These are phyloP conservation scores for Mesorhabditis belari DNA, from an alignment of 2,888 invertebrate species.

Conservation along the genomic window DNA sequence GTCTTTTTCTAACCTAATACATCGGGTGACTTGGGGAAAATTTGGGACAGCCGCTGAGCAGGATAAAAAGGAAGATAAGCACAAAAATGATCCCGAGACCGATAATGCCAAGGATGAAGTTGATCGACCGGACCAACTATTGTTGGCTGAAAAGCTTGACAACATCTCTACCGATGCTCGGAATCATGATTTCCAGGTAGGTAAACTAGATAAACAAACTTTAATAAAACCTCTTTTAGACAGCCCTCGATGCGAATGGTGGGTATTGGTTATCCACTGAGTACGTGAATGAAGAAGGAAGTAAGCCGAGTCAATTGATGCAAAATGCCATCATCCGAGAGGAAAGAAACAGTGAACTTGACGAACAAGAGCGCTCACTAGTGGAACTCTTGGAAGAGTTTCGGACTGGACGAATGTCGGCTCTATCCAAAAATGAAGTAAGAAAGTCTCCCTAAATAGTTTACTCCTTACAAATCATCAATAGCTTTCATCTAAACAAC, in stretches of 20 bases:
- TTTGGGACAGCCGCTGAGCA: neutral
- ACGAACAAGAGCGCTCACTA: neutral
- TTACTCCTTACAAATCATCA: too few species aligned
- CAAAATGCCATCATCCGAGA: neutral
- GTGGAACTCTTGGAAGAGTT: neutral
- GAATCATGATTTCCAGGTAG: neutral
- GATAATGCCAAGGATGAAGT: neutral
- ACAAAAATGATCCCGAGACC: neutral
- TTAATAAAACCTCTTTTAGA: too few species aligned
- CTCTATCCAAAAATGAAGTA: too few species aligned
- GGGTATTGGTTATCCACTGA: neutral
- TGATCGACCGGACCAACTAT: neutral
- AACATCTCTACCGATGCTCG: neutral
- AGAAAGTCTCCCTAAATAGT: too few species aligned
- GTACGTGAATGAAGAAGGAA: neutral
- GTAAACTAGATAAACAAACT: too few species aligned
- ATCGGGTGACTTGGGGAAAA: conserved; percentile 21
- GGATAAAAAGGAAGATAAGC: neutral
- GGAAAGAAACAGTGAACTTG: neutral
- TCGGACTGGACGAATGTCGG: neutral
- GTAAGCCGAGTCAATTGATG: neutral
- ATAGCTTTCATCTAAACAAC: too few species aligned
- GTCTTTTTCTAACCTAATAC: conserved; percentile 28
- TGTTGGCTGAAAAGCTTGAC: neutral
- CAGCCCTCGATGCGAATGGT: neutral